phyloP scores from a whole-genome alignment of 2,113 vertebrate genomes.

The Sylvietta virens region DNA sequence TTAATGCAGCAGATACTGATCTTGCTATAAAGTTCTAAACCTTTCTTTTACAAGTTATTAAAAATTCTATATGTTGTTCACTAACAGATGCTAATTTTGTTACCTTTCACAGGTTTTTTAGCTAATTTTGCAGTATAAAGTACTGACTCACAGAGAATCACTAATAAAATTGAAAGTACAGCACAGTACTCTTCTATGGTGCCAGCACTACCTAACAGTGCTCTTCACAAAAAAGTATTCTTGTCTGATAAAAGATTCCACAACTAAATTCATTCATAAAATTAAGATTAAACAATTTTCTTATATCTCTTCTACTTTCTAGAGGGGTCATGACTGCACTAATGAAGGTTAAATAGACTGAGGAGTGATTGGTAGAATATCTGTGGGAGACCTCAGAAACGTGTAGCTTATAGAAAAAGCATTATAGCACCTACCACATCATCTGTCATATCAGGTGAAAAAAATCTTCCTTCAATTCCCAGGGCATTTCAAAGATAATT shows the following conservation, averaged over 20 bases:
- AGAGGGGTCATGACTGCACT: not conserved
- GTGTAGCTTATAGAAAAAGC: not conserved
- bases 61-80: not conserved
- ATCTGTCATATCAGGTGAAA: not conserved
- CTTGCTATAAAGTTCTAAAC: not conserved
- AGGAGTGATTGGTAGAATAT: not conserved
- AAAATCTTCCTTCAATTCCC: not conserved
- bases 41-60: not conserved
- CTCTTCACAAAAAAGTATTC: not conserved
- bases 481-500: constrained; percentile 21
- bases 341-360: constrained; percentile 25
- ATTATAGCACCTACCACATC: not conserved
- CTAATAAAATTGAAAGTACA: not conserved
- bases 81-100: not conserved
- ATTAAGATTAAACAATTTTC: not conserved
- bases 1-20: not conserved
- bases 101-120: not conserved
- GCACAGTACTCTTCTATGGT: not conserved
- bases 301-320: not conserved
- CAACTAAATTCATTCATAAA: constrained; percentile 32
- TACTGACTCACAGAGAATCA: not conserved
- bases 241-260: not conserved
- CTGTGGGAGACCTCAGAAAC: not conserved
- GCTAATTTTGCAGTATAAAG: not conserved
- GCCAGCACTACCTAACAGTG: not conserved